Conservation (phyloP, 2,797 vertebrate genomes). For the Smutsia temminckii region DNA sequence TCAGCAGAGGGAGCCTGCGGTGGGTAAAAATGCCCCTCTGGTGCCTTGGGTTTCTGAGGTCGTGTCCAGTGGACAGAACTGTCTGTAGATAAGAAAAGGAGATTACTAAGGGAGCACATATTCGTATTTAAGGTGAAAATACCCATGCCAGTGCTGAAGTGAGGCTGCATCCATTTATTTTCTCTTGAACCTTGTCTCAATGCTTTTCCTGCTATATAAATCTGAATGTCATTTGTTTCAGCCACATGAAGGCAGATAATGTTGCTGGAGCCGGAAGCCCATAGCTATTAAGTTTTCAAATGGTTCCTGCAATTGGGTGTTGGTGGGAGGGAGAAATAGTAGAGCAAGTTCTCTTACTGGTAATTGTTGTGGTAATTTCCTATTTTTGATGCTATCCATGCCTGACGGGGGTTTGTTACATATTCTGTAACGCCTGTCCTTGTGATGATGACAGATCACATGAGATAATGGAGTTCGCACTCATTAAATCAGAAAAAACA, state of each 20-base stretch:
- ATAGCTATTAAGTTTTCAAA: neutral
- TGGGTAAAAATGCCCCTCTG: neutral
- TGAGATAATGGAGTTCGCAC: neutral
- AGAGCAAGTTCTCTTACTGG: neutral
- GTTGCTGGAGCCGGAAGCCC: neutral
- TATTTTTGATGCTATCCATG: neutral
- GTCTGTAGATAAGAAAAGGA: conserved; percentile 62
- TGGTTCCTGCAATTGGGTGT: neutral
- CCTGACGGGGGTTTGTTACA: neutral
- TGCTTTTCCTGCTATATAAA: neutral
- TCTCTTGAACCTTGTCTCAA: neutral
- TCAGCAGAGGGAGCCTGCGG: conserved; percentile 82
- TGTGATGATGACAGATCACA: neutral
- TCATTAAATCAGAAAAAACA: neutral
- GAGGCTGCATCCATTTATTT: neutral
- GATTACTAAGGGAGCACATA: neutral
- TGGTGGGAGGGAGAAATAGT: neutral
- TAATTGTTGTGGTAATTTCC: neutral
- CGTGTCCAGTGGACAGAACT: conserved; percentile 82
- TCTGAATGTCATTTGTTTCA: neutral
- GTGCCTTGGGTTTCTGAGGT: conserved; percentile 63
- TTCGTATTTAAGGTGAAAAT: neutral
- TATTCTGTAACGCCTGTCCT: neutral
- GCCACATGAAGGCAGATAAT: neutral
- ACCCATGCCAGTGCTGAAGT: neutral